A percentile compares a stretch with the other conserved stretches of the same genome.
These are phyloP conservation scores for Enoplosus armatus DNA, from an alignment of 2,797 vertebrate genomes.

Conservation along the genomic window DNA sequence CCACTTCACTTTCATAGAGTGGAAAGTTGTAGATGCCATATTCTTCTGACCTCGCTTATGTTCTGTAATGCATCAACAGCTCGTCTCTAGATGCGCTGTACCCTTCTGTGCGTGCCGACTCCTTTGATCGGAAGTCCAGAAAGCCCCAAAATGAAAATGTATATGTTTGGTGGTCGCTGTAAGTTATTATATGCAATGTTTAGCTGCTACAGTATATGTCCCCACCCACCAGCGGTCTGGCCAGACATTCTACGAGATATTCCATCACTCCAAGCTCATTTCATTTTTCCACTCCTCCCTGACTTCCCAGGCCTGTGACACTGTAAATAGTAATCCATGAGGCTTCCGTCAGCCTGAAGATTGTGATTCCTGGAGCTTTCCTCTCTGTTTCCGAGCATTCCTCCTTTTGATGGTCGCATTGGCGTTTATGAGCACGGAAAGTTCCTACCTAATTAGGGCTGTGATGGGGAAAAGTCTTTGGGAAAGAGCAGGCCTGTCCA, in stretches of 20 bases:
- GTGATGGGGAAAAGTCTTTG: constrained; percentile 67
- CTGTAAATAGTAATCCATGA: constrained; percentile 75
- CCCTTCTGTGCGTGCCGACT: not conserved
- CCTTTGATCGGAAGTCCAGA: constrained; percentile 27
- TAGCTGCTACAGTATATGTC: constrained; percentile 58
- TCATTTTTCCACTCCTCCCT: constrained; percentile 68
- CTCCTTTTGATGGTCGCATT: constrained; percentile 76
- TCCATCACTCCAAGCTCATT: constrained; percentile 60
- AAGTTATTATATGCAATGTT: constrained; percentile 54
- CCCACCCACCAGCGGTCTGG: constrained; percentile 65
- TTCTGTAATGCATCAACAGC: not conserved
- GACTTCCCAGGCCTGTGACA: constrained; percentile 65
- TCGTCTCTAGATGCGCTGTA: not conserved
- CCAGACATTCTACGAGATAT: constrained; percentile 66
- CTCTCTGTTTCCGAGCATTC: constrained; percentile 76
- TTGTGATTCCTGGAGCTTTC: constrained; percentile 81
- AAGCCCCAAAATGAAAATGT: constrained; percentile 22
- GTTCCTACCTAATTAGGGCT: constrained; percentile 81
- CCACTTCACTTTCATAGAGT: no score
- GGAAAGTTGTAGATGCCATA: no score
- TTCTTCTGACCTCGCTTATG: not conserved
- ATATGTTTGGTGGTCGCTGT: constrained; percentile 37
- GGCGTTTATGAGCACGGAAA: constrained; percentile 79
- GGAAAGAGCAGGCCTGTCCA: constrained; percentile 62
- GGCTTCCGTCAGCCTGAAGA: constrained; percentile 70